A percentile compares a stretch with the other conserved stretches of the same genome.
Evolutionary conservation across 2,797 vertebrate species (phyloP).

Genomic region (Argya squamiceps): DNA sequence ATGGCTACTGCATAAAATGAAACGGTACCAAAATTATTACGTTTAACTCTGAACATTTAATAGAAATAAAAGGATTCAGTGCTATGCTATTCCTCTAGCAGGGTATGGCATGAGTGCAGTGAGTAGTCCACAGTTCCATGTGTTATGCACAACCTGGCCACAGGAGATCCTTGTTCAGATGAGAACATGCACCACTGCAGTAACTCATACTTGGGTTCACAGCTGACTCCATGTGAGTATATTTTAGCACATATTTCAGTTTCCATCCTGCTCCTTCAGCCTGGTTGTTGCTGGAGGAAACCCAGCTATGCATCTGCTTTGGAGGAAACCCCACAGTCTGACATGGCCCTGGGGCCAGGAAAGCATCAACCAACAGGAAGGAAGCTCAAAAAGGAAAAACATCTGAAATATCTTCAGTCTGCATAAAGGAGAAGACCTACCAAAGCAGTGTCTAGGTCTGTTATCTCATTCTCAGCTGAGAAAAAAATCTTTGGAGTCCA

Average conservation of each 20-base stretch:
- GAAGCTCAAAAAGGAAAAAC: background rate
- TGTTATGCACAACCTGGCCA: too few relatives aligned
- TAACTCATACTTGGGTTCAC: background rate
- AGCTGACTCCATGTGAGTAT: background rate
- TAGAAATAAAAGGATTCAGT: background rate
- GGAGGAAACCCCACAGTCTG: background rate
- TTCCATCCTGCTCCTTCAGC: background rate
- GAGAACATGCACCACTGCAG: background rate
- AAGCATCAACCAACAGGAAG: fast-evolving
- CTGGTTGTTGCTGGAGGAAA: background rate
- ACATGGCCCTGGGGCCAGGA: background rate
- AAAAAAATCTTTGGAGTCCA: background rate
- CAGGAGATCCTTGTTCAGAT: background rate
- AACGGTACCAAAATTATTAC: background rate
- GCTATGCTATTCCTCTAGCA: background rate
- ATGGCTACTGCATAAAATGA: background rate
- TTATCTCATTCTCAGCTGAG: background rate
- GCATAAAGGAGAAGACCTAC: background rate
- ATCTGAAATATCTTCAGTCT: background rate
- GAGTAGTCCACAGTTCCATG: too few relatives aligned
- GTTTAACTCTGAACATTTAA: background rate
- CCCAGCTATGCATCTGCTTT: background rate
- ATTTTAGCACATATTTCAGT: background rate
- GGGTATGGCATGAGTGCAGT: too few relatives aligned
- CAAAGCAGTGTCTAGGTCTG: background rate